phyloP scores from a whole-genome alignment of 2,113 vertebrate genomes.

The Ascaphus truei region DNA sequence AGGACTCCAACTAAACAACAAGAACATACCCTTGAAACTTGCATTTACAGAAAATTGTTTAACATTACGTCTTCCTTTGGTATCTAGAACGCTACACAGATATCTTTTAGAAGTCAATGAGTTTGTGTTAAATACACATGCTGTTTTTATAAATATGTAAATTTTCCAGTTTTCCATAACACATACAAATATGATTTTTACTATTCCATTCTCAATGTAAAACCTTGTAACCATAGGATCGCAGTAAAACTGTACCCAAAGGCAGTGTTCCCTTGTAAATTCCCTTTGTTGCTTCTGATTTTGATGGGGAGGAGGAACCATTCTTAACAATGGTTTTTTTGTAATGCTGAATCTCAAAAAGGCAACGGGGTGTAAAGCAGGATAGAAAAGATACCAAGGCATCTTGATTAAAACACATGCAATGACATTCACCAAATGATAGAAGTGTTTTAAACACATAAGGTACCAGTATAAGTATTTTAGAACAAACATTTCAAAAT shows the following conservation, averaged over 20 bases:
- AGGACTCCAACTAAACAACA: too few species aligned
- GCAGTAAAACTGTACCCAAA: too few species aligned
- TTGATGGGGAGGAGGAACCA: background rate
- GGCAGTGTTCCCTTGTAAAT: too few species aligned
- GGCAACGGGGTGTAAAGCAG: too few species aligned
- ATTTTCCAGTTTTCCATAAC: background rate
- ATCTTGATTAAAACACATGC: background rate
- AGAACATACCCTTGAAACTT: background rate
- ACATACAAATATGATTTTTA: background rate
- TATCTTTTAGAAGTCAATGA: background rate
- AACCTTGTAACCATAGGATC: too few species aligned
- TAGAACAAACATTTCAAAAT: too few species aligned
- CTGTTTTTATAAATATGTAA: background rate
- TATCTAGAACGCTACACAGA: background rate
- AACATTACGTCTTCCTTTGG: background rate
- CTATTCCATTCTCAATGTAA: background rate
- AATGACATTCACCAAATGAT: background rate
- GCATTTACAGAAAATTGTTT: background rate
- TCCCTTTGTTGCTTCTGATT: conserved; percentile 3
- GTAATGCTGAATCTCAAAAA: background rate
- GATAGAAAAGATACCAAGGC: background rate
- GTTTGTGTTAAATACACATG: background rate
- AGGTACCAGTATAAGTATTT: too few species aligned
- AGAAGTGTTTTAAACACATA: too few species aligned
- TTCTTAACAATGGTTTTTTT: conserved; percentile 8